Evolutionary conservation across 2,888 invertebrate genomes (phyloP), one percentile per base, ranked within the genome.

Genomic region (Chaetogeoica ovagalla): DNA sequence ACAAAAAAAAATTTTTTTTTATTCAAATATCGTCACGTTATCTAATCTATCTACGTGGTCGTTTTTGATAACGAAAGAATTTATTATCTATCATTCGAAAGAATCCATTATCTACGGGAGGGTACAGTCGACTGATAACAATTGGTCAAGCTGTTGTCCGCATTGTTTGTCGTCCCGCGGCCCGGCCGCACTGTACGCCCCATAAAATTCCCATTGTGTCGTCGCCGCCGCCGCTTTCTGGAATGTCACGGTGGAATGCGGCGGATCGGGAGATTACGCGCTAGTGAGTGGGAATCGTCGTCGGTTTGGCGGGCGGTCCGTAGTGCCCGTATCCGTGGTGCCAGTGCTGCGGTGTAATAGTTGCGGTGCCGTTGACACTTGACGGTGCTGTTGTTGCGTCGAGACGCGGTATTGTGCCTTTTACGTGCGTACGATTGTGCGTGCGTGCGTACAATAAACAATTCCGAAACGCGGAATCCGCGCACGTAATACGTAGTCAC

Each of bases 231-330:
- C 30, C 11, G 48, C 76, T 69, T 23, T 21, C 52, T 43, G 76
- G 76, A 77, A 77, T 77, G 77, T 48, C 43, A 7, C 69, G 13
- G 55, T 59, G 77, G 77, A 77, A 74, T 74, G 74, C 74, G 77
- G 74, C 74, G 77, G 77, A 70, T 70, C 69, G 66, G 3, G 65
- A 62, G 77, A 76, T 68, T 76, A 76, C 43, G 43, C 43, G 43
- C 8, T 30, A 4, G 30, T 4, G 30, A 30, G 30, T 30, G 30
- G 30, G 30, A 30, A 30, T 30, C 43, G 9, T 4, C 43, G 43
- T 5, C 43, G 43, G 43, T 43, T 43, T 43, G 43, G 2, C 43
- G 43, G 43, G 43, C 43, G 43, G 43, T n/a, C 43, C 2, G 30
- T 30, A 30, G 43, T 9, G 43, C 4, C 1, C 43, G n/a, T n/a